Percentiles rank a stretch among this genome's conserved stretches.
phyloP scores from a whole-genome alignment of 2,797 vertebrate genomes.

The Sebastes trivittatus region DNA sequence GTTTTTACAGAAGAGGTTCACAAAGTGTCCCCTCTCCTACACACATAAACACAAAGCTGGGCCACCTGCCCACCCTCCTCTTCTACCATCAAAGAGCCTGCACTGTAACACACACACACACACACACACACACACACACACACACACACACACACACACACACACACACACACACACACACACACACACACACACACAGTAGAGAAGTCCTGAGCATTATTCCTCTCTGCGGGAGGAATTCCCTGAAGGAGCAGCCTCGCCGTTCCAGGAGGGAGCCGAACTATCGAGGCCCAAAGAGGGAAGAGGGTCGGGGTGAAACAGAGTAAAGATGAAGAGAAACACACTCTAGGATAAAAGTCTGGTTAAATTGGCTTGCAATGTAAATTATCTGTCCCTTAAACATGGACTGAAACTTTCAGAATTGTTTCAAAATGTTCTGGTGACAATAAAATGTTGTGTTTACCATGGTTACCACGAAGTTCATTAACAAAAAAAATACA shows the following conservation, averaged over 20 bases:
- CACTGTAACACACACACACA: not conserved
- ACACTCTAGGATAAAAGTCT: not conserved
- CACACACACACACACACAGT: constrained; percentile 32
- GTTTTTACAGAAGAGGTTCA: constrained; percentile 79
- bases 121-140: not conserved
- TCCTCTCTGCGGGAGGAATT: constrained; percentile 80
- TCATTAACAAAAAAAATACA: too few relatives aligned
- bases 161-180: not conserved
- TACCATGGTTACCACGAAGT: too few relatives aligned
- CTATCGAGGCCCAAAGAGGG: constrained; percentile 42
- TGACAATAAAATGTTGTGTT: not conserved
- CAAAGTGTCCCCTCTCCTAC: constrained; percentile 69
- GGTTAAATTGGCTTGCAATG: not conserved
- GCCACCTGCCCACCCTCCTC: constrained; percentile 62
- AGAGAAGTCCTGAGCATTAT: constrained; percentile 70
- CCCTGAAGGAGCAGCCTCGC: constrained; percentile 61
- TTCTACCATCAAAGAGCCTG: constrained; percentile 68
- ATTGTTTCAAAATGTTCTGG: not conserved
- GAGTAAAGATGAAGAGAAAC: constrained; percentile 25
- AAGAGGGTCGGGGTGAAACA: constrained; percentile 29
- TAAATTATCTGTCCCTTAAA: not conserved
- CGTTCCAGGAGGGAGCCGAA: constrained; percentile 40
- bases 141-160: not conserved
- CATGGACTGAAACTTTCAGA: not conserved
- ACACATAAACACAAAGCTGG: constrained; percentile 69